Base-by-base conservation (phyloP, 1,140 invertebrate species). In the Tribolium castaneum region DNA sequence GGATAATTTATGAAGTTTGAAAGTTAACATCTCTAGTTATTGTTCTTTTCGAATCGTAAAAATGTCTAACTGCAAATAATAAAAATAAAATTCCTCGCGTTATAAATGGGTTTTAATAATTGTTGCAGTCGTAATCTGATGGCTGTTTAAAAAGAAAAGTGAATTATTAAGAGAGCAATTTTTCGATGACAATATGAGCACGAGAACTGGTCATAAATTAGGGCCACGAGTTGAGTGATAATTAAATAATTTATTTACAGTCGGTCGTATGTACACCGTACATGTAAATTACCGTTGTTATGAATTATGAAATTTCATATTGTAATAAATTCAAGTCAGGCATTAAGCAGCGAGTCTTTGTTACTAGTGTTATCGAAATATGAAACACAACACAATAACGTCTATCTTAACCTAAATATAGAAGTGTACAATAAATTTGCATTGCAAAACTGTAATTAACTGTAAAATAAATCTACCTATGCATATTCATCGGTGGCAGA, bases 361-460 rank as follows among this genome's bases (percentile, higher is more conserved):
- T 66, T 34, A 30, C 10, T 19, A 73, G 49, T 73, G 49, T 73
- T 73, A 73, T 73, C 71, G 71, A 52, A 73, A 73, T 73, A 22
- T 72, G 50, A 54, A 73, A 35, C 22, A 73, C 49, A 52, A 52
- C 45, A 52, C 49, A 51, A 54, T 54, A 51, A 51, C 71, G 71
- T 35, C 70, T 73, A 73, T 73, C 71, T 51, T 73, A 73, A 73
- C 71, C 71, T 73, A 73, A 73, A 73, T 73, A 73, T 73, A 73
- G 71, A 73, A 73, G 52, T 54, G 19, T 54, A 73, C 71, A 30
- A 73, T 73, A 73, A 56, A 78, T 78, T 78, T 78, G 77, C 54
- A 78, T 78, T 78, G 77, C 77, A 78, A 78, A 78, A 73, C 76
- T 73, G 70, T 50, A 72, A 74, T 76, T 70, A 76, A 70, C 75